Base-by-base conservation (phyloP, 2,113 vertebrate species). In the Petaurus breviceps region DNA sequence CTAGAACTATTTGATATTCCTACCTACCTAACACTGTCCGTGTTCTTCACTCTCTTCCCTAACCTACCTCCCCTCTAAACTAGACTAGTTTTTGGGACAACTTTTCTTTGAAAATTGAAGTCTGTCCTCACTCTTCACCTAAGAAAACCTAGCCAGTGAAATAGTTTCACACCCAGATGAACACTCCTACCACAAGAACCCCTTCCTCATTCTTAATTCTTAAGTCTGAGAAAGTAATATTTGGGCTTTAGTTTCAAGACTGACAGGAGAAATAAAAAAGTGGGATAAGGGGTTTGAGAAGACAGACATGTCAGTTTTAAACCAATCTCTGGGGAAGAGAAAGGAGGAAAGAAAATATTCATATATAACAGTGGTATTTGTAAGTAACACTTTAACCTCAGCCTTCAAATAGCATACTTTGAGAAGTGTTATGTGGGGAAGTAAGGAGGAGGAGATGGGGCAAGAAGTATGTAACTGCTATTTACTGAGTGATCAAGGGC, bases 171-270 rank as follows among this genome's bases (percentile, higher is more conserved):
- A 84, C 11, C 52, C 43, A n/a, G 37, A 92, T 1, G 90, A 93
- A 54, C 51, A 31, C 90, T 89, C 61, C 54, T n/a, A 93, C 61
- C 89, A 26, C 91, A 47, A 3, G 47, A 24, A 91, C 90, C 92
- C 77, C 91, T 89, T 55, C 19, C 94, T 77, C 89, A 37, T 92
- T 92, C 43, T 14, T 8, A 47, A 16, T 91, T 51, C 51, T 91
- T 91, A 55, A 84, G 93, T 31, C 89, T 53, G 54, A 94, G 93
- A 92, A 84, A 43, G 91, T 50, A 92, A 90, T 90, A 93, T 96
- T 93, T 61, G 91, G 92, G 94, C 90, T 96, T 95, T 90, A 97
- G 95, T 61, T 96, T 91, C 95, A 25, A 92, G 89, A 91, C 50
- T 51, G 53, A 52, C 92, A n/a, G 94, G 51, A 3, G 84, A 68